These are phyloP conservation scores for Baronia brevicornis DNA, from an alignment of 2,888 invertebrate genomes.

Conservation along the genomic window DNA sequence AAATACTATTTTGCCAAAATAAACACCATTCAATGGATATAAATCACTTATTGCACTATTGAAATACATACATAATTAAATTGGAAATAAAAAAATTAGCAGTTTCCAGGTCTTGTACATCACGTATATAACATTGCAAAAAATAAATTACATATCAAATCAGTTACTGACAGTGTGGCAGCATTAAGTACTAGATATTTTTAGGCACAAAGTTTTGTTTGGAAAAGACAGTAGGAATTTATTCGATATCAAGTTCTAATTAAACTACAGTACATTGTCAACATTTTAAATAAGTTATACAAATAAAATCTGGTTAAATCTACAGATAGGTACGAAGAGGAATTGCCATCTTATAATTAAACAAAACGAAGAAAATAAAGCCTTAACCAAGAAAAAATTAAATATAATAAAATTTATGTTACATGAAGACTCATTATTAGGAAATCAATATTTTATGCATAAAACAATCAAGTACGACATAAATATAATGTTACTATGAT, in stretches of 20 bases:
- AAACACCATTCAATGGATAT: slow-evolving; percentile 54
- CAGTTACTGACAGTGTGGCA: slow-evolving; percentile 15
- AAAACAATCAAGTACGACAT: slow-evolving; percentile 30
- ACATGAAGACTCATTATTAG: slow-evolving; percentile 10
- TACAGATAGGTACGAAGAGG: slow-evolving; percentile 12
- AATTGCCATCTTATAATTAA: slow-evolving; percentile 11
- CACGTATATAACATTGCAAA: too few species aligned
- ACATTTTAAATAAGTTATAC: slow-evolving; percentile 16
- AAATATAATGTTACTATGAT: slow-evolving; percentile 33
- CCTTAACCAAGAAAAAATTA: slow-evolving; percentile 10
- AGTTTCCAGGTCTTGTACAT: too few species aligned
- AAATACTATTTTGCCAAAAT: slow-evolving; percentile 42
- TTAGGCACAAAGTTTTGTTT: slow-evolving; percentile 30
- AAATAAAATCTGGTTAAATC: slow-evolving; percentile 15
- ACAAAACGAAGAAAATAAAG: slow-evolving; percentile 10
- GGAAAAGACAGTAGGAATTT: slow-evolving; percentile 17
- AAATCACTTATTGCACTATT: slow-evolving; percentile 61
- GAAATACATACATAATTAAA: slow-evolving; percentile 21
- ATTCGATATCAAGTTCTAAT: slow-evolving; percentile 15
- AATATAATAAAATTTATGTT: slow-evolving; percentile 15
- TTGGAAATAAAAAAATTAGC: slow-evolving; percentile 1
- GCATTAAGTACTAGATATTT: slow-evolving; percentile 32
- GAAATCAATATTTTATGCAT: slow-evolving; percentile 26
- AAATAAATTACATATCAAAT: slow-evolving; percentile 2
- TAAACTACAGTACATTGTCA: slow-evolving; percentile 15